Base-by-base conservation (phyloP, 2,888 invertebrate genomes). In the Bimastos eiseni region DNA sequence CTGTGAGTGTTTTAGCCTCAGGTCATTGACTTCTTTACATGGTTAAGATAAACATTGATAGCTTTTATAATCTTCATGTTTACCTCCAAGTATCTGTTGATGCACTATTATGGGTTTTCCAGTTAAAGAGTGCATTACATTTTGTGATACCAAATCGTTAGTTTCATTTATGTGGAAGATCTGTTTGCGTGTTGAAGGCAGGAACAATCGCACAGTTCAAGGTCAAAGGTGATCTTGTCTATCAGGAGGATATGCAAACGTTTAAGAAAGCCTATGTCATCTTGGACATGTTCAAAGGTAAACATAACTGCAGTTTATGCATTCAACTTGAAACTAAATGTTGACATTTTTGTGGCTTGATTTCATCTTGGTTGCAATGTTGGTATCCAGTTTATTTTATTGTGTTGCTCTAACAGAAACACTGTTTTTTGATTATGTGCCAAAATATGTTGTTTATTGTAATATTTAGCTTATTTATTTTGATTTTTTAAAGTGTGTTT, bases 201-300 rank as follows among this genome's bases (percentile, higher is more conserved):
- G 37, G 36, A 86, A 37, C 86, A 36, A 86, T 86, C 37, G 86
- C 86, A 13, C 86, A 86, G 86, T 86, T 86, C 86, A 86, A 86
- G 36, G 37, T 86, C 24, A 86, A 86, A 86, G 86, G 37, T 36
- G 86, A 86, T 36, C 34, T 86, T 21, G 37, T 86, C 37, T 86
- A 86, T 86, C 86, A 86, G 86, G 86, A 86, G 24, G 86, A 86
- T 36, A 86, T 86, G 86, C 24, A 3, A 36, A 86, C 86, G 17
- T 86, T 86, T 86, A 86, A 86, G 15, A 86, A 86, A 37, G 86
- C 86, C 34, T 86, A 86, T 86, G 86, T 86, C 86, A 86, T 86
- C 86, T 86, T 86, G 34, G 86, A 86, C 37, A 86, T 86, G 86
- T 86, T 86, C 86, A 86, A 86, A 86, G 86, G 86, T 86, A 86